These are phyloP conservation scores for Trichogramma dendrolimi DNA, from an alignment of 2,888 invertebrate species.

Conservation along the genomic window DNA sequence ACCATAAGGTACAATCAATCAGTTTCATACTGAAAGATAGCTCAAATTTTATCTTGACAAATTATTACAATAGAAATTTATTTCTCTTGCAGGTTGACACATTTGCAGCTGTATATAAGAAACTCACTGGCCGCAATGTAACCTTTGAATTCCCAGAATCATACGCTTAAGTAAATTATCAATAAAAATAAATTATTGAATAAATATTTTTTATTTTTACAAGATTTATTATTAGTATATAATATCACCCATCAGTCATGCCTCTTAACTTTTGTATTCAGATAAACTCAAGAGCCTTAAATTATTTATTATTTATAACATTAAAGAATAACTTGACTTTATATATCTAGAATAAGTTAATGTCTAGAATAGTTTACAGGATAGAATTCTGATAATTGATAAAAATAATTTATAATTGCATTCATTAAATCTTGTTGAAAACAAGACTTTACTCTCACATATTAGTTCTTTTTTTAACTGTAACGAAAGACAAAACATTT, in stretches of 20 bases:
- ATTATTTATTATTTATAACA: background rate
- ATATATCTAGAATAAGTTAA: too few species aligned
- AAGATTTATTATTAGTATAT: background rate
- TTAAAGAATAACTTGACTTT: too few species aligned
- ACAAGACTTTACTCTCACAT: background rate
- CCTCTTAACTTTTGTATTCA: background rate
- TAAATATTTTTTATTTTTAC: conserved; percentile 11
- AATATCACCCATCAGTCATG: background rate
- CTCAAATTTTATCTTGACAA: background rate
- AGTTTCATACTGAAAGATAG: background rate
- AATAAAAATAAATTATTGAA: conserved; percentile 31
- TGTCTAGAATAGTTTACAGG: too few species aligned
- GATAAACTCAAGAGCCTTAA: background rate
- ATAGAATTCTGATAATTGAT: too few species aligned
- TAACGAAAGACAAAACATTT: background rate
- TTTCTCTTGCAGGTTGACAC: conserved; percentile 82
- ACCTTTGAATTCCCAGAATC: conserved; percentile 99
- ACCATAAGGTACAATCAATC: conserved; percentile 79
- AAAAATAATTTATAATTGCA: background rate
- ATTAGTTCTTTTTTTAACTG: conserved; percentile 1
- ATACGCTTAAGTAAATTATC: conserved; percentile 67
- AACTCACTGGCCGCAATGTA: conserved; percentile 97
- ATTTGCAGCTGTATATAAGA: conserved; percentile 97
- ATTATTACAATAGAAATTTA: conserved; percentile 15
- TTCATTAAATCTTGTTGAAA: background rate